Percentiles rank a stretch among this genome's conserved stretches.
Evolutionary conservation across 2,797 vertebrate species (phyloP).

Genomic region (Phylloscopus collybita): DNA sequence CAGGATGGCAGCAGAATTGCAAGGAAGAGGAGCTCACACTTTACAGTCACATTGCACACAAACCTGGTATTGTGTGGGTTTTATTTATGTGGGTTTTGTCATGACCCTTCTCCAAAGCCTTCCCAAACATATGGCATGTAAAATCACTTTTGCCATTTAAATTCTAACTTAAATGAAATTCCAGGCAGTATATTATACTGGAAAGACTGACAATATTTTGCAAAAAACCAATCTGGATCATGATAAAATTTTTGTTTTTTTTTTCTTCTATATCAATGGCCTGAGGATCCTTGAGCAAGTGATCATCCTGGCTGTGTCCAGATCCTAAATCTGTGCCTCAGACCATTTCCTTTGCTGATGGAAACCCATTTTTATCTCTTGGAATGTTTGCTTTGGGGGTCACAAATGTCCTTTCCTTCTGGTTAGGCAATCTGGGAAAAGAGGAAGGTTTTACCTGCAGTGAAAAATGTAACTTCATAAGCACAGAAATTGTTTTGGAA

Average conservation of each 20-base stretch:
- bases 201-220: neutral
- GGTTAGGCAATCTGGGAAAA: neutral
- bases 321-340: neutral
- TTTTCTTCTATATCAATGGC: neutral
- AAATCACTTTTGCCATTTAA: neutral
- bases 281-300: fast-evolving
- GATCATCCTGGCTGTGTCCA: neutral
- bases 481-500: neutral
- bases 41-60: neutral
- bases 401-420: neutral
- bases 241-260: neutral
- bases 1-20: neutral
- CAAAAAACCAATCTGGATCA: neutral
- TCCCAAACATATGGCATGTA: neutral
- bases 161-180: neutral
- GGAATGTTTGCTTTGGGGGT: neutral
- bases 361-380: neutral
- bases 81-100: neutral
- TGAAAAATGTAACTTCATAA: neutral
- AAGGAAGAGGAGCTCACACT: neutral
- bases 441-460: neutral
- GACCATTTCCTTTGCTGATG: neutral
- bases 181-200: neutral
- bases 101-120: neutral
- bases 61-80: neutral